Conservation (phyloP, 1,140 invertebrate genomes). For the Heliconius nattereri region DNA sequence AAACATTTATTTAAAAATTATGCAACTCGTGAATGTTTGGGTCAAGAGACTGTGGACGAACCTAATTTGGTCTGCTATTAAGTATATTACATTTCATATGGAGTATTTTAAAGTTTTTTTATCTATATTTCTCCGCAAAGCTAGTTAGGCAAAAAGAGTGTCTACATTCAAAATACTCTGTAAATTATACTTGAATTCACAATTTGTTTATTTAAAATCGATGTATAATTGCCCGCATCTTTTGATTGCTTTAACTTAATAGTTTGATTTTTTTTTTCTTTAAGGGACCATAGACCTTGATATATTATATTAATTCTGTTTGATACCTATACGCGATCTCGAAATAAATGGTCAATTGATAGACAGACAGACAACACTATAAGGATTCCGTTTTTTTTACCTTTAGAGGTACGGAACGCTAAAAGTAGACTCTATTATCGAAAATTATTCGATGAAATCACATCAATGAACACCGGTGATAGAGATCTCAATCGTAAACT, state of each 20-base stretch:
- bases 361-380: too few relatives aligned
- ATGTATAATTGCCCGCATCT: too few relatives aligned
- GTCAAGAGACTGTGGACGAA: constrained; percentile 36
- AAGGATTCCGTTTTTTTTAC: too few relatives aligned
- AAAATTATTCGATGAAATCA: constrained; percentile 67
- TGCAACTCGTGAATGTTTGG: constrained; percentile 45
- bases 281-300: too few relatives aligned
- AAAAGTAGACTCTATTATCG: background rate
- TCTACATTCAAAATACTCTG: background rate
- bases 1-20: constrained; percentile 58
- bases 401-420: too few relatives aligned
- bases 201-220: too few relatives aligned
- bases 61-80: constrained; percentile 41
- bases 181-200: too few relatives aligned
- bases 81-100: constrained; percentile 36
- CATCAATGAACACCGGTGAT: constrained; percentile 75
- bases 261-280: too few relatives aligned
- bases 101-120: constrained; percentile 16
- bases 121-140: background rate
- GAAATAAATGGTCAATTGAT: too few relatives aligned
- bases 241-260: too few relatives aligned
- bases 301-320: too few relatives aligned
- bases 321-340: too few relatives aligned
- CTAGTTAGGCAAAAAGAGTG: background rate
- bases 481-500: constrained; percentile 66